These are phyloP conservation scores for Drosophila orena DNA, from an alignment of 1,140 invertebrate genomes.

Conservation along the genomic window DNA sequence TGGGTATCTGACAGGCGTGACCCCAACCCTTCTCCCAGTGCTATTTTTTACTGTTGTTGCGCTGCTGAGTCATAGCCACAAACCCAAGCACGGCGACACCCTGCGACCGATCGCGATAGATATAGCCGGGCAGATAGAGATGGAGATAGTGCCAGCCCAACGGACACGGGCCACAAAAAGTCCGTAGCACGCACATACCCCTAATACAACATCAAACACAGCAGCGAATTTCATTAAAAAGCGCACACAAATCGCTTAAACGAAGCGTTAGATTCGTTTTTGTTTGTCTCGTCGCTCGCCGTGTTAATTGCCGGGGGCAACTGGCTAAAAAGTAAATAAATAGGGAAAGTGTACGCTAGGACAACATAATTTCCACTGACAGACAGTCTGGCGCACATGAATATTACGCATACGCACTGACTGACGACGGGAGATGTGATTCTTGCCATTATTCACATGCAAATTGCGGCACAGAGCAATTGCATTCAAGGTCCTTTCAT, in stretches of 20 bases:
- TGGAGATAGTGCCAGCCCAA: conserved; percentile 72
- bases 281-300: conserved; percentile 20
- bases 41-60: conserved; percentile 39
- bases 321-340: neutral
- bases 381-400: neutral
- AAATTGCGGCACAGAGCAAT: conserved; percentile 34
- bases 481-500: conserved; percentile 45
- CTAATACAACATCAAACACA: conserved; percentile 51
- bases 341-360: conserved; percentile 15
- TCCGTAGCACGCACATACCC: conserved; percentile 49
- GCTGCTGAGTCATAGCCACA: conserved; percentile 62
- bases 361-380: conserved; percentile 22
- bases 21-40: neutral
- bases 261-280: conserved; percentile 44
- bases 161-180: conserved; percentile 48
- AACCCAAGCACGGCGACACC: conserved; percentile 29
- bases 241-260: conserved; percentile 69
- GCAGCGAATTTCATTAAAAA: conserved; percentile 59
- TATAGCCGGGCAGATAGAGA: conserved; percentile 60
- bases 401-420: conserved; percentile 34
- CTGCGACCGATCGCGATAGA: conserved; percentile 60
- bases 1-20: conserved; percentile 2
- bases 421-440: neutral
- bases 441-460: conserved; percentile 27
- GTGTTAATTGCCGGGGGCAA: conserved; percentile 28